Evolutionary conservation across 1,140 invertebrate genomes (phyloP).

Genomic region (Globodera rostochiensis): DNA sequence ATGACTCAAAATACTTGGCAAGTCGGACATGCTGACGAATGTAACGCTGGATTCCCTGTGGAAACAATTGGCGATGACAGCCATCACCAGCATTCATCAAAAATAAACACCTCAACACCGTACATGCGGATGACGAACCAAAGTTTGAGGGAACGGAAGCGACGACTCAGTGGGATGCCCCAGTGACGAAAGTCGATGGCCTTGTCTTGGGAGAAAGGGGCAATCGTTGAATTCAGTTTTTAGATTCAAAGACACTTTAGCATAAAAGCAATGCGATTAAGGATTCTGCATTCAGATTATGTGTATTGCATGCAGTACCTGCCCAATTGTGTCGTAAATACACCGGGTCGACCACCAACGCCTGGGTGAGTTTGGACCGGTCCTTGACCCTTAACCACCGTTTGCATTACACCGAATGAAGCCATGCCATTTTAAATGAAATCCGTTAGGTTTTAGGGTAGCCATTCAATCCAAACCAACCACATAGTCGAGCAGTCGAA

Average conservation of each 20-base stretch:
- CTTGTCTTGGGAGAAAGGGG: conserved; percentile 71
- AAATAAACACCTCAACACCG: conserved; percentile 75
- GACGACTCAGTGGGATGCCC: conserved; percentile 90
- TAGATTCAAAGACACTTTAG: no score
- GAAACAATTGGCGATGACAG: background rate
- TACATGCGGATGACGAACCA: conserved; percentile 95
- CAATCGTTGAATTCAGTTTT: no score
- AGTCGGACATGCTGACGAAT: conserved; percentile 85
- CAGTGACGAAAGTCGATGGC: conserved; percentile 96
- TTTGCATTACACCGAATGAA: no score
- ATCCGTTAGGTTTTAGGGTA: background rate
- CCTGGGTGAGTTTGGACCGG: conserved; percentile 83
- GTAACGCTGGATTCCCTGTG: conserved; percentile 80
- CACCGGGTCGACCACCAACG: conserved; percentile 91
- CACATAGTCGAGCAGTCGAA: conserved; percentile 96
- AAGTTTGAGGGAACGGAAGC: conserved; percentile 89
- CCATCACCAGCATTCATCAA: background rate
- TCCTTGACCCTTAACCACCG: conserved; percentile 75
- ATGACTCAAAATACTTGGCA: conserved; percentile 86
- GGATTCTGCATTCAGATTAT: background rate
- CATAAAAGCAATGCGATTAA: no score
- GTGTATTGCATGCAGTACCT: conserved; percentile 55
- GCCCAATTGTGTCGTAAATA: conserved; percentile 96
- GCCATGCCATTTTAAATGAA: background rate
- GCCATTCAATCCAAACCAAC: conserved; percentile 68